These are phyloP conservation scores for Siniperca scherzeri DNA, from an alignment of 2,797 vertebrate species.

Conservation along the genomic window DNA sequence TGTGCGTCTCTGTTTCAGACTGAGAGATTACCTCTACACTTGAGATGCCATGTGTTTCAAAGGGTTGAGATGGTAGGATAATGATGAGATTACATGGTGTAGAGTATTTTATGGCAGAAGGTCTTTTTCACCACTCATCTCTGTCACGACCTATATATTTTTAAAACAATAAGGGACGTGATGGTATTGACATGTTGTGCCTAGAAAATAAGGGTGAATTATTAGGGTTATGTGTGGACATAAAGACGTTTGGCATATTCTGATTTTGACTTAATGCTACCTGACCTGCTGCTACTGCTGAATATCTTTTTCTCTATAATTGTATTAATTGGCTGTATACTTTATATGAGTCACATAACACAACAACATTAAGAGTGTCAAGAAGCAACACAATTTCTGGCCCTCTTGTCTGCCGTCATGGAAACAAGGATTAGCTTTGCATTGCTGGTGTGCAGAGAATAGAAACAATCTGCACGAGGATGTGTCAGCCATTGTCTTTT, in stretches of 20 bases:
- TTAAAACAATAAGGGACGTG: constrained; percentile 22
- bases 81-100: constrained; percentile 67
- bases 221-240: neutral
- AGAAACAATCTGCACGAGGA: constrained; percentile 91
- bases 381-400: constrained; percentile 88
- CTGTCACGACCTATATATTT: constrained; percentile 34
- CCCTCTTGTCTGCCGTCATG: constrained; percentile 92
- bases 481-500: constrained; percentile 93
- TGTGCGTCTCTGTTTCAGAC: constrained; percentile 62
- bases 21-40: constrained; percentile 71
- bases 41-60: constrained; percentile 71
- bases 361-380: constrained; percentile 88
- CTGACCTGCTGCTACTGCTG: constrained; percentile 18
- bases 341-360: constrained; percentile 86
- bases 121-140: constrained; percentile 53
- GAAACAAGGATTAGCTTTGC: constrained; percentile 92
- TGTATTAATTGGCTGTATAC: constrained; percentile 78
- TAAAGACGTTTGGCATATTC: neutral
- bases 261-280: constrained; percentile 22
- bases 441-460: constrained; percentile 90
- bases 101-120: constrained; percentile 61
- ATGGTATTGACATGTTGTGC: constrained; percentile 31
- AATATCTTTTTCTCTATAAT: constrained; percentile 34
- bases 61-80: constrained; percentile 66
- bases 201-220: constrained; percentile 13